Conservation (phyloP, 2,797 vertebrate genomes). For the Clarias pachynema region DNA sequence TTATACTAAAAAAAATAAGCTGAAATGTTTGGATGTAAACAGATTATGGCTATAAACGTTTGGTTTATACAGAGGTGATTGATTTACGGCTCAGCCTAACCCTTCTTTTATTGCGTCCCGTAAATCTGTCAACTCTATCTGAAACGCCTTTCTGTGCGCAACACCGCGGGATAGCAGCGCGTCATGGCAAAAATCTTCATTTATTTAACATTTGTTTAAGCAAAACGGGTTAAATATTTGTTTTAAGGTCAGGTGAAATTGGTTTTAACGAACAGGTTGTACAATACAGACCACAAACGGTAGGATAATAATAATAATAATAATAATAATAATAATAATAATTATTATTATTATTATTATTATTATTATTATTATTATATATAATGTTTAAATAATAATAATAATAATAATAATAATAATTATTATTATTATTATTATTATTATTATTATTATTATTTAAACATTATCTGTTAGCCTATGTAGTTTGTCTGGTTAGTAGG, state of each 20-base stretch:
- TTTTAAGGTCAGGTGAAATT: neutral
- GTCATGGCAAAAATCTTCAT: constrained; percentile 39
- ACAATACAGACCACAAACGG: neutral
- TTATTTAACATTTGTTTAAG: constrained; percentile 32
- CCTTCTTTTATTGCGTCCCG: constrained; percentile 84
- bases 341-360: too few species aligned
- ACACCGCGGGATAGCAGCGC: constrained; percentile 55
- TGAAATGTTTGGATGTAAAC: constrained; percentile 53
- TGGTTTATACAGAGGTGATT: constrained; percentile 82
- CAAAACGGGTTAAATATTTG: neutral
- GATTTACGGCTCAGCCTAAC: constrained; percentile 84
- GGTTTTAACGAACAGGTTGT: neutral
- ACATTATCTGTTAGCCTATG: neutral
- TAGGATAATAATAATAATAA: neutral
- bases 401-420: too few species aligned
- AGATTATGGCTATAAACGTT: constrained; percentile 56
- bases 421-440: too few species aligned
- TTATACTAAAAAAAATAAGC: neutral
- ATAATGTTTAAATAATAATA: too few species aligned
- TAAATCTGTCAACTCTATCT: constrained; percentile 87
- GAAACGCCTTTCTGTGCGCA: constrained; percentile 66
- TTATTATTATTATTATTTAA: too few species aligned
- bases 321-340: too few species aligned
- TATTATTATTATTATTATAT: too few species aligned
- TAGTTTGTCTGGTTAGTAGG: neutral